Evolutionary conservation across 2,797 vertebrate genomes (phyloP).

Genomic region (Arnoldichthys spilopterus): DNA sequence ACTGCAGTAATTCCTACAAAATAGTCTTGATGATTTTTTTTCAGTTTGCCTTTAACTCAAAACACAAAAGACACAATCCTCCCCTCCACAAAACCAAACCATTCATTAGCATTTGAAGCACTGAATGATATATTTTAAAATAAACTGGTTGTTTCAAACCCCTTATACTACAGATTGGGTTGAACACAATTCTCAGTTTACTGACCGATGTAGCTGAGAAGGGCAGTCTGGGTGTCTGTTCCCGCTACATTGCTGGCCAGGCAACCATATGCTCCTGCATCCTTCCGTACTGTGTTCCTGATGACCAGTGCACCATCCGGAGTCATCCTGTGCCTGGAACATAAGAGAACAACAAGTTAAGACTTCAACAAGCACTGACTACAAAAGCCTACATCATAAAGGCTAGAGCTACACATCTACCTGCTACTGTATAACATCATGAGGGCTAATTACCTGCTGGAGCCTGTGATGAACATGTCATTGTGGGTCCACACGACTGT

Average conservation of each 20-base stretch:
- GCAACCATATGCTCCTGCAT: slow-evolving; percentile 92
- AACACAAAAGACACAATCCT: too few species aligned
- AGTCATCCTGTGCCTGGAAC: slow-evolving; percentile 83
- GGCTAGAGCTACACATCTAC: background rate
- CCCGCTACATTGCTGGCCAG: slow-evolving; percentile 92
- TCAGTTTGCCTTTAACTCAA: too few species aligned
- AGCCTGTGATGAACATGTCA: slow-evolving; percentile 86
- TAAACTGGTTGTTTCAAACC: too few species aligned
- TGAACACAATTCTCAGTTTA: background rate
- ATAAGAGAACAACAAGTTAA: background rate
- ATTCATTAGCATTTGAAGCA: background rate
- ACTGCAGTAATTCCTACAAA: background rate
- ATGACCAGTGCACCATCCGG: slow-evolving; percentile 88
- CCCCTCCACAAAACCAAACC: background rate
- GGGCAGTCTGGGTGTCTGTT: slow-evolving; percentile 82
- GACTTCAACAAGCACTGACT: background rate
- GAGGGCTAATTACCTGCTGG: slow-evolving; percentile 81
- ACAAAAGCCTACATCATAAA: background rate
- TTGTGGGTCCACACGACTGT: slow-evolving; percentile 90
- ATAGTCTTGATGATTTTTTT: background rate
- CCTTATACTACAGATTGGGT: too few species aligned
- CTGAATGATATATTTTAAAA: background rate
- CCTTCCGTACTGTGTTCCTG: slow-evolving; percentile 80
- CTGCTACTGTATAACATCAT: background rate
- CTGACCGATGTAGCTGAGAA: slow-evolving; percentile 86